A percentile compares a stretch with the other conserved stretches of the same genome.
These are phyloP conservation scores for Sciurus carolinensis DNA, from an alignment of 2,797 vertebrate genomes.

Conservation along the genomic window DNA sequence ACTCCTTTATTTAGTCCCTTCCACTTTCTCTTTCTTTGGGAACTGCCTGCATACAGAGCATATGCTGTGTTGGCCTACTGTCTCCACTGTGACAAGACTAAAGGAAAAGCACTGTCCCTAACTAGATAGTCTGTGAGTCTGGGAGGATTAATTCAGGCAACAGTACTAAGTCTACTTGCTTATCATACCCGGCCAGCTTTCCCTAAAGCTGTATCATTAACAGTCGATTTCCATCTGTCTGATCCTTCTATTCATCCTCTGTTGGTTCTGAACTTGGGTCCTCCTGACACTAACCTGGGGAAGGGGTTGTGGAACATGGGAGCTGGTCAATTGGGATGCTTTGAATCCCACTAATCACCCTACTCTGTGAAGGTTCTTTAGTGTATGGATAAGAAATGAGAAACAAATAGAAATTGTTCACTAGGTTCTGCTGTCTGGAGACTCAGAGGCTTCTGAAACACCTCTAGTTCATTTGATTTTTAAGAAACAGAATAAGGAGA, in stretches of 20 bases:
- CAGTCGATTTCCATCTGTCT: neutral
- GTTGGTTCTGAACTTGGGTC: slow-evolving; percentile 14
- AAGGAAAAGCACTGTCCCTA: neutral
- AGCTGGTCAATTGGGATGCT: neutral
- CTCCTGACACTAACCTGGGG: neutral
- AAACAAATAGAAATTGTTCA: neutral
- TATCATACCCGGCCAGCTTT: neutral
- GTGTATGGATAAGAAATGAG: neutral
- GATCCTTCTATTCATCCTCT: neutral
- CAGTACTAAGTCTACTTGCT: neutral
- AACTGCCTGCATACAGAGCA: neutral
- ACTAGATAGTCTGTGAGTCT: neutral
- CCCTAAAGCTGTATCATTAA: neutral
- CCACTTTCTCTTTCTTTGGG: slow-evolving; percentile 5
- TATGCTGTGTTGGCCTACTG: neutral
- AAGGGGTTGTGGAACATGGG: neutral
- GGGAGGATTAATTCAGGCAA: neutral
- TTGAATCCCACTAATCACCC: neutral
- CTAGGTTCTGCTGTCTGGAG: neutral
- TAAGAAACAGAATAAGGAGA: slow-evolving; percentile 33
- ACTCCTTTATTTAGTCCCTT: neutral
- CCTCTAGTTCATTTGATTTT: neutral
- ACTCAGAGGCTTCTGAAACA: neutral
- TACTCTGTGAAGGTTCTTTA: neutral
- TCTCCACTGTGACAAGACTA: neutral